phyloP scores from a whole-genome alignment of 92 coral and sea anemone genomes.

The Palythoa grandis region DNA sequence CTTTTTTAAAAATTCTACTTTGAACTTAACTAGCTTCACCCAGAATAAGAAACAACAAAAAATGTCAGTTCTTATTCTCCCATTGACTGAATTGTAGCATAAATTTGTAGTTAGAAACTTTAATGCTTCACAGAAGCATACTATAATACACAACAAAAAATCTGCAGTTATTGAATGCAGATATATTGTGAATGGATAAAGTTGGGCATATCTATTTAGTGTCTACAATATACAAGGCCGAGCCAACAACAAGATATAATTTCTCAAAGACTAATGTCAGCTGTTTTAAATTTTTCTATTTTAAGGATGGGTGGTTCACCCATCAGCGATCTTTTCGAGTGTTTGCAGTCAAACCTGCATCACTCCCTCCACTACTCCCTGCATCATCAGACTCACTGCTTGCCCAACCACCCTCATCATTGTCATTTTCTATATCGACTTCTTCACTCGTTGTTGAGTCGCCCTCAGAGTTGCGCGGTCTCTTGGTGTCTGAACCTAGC shows the following conservation, averaged over 20 bases:
- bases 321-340: constrained; percentile 70
- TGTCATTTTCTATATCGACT: constrained; percentile 86
- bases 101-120: not conserved
- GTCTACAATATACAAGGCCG: constrained; percentile 30
- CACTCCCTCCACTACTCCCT: constrained; percentile 95
- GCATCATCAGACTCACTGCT: constrained; percentile 97
- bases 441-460: constrained; percentile 93
- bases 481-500: constrained; percentile 62
- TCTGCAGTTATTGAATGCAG: constrained; percentile 16
- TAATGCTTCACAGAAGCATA: constrained; percentile 44
- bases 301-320: constrained; percentile 17
- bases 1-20: not conserved
- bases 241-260: not conserved
- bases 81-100: constrained; percentile 15
- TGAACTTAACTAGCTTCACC: not conserved
- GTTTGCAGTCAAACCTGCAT: constrained; percentile 89
- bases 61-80: not conserved
- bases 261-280: constrained; percentile 4
- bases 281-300: constrained; percentile 21
- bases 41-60: not conserved
- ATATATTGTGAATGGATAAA: constrained; percentile 21
- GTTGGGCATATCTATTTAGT: not conserved
- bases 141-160: constrained; percentile 34
- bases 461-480: constrained; percentile 92
- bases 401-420: constrained; percentile 91